phyloP scores from a whole-genome alignment of 2,797 vertebrate genomes.

The Perodicticus potto region DNA sequence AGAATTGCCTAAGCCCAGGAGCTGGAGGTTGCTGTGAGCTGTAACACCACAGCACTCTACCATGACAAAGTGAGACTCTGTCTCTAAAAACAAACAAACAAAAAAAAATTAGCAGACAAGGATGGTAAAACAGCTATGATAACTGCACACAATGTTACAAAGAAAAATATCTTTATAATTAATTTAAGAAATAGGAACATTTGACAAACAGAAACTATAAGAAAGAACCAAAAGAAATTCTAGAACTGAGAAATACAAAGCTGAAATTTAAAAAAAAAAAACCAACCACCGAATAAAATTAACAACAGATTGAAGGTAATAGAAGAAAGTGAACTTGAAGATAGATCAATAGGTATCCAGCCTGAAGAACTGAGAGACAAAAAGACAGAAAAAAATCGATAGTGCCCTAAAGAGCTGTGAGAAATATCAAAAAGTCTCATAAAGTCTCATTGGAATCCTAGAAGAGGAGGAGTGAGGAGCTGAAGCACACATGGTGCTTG shows the following conservation, averaged over 20 bases:
- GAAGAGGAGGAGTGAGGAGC: neutral
- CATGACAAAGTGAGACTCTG: too few species aligned
- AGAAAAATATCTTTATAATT: neutral
- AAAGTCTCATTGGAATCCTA: neutral
- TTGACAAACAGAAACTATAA: neutral
- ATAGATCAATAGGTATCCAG: neutral
- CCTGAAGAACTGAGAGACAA: neutral
- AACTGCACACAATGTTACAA: neutral
- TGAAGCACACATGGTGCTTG: accelerated
- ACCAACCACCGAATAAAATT: neutral
- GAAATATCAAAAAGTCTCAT: neutral
- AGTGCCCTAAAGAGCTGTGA: neutral
- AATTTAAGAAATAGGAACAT: neutral
- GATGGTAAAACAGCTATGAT: neutral
- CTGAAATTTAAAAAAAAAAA: neutral
- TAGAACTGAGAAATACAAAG: neutral
- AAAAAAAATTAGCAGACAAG: neutral
- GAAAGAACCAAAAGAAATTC: neutral
- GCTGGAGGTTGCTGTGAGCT: too few species aligned
- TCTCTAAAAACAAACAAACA: too few species aligned
- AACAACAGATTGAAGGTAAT: neutral
- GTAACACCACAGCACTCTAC: too few species aligned
- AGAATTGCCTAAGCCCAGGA: too few species aligned
- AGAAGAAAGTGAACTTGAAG: neutral
- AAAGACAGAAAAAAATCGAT: neutral